Conservation (phyloP, 2,113 vertebrate genomes). For the Apistogramma diplotaenia region DNA sequence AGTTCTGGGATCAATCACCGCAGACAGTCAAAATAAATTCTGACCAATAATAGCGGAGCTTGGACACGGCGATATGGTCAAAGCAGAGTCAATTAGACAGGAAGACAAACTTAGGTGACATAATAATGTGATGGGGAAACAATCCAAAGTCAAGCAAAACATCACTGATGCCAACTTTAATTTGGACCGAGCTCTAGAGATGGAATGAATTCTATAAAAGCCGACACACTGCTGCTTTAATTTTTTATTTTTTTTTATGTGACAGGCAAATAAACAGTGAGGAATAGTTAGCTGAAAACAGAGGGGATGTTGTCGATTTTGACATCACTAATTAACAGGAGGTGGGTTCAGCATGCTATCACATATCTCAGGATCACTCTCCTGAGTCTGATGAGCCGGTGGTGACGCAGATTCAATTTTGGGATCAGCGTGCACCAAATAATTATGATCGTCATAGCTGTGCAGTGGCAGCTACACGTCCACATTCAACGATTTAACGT, state of each 20-base stretch:
- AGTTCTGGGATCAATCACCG: neutral
- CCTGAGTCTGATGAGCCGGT: slow-evolving; percentile 41
- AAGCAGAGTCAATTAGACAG: slow-evolving; percentile 2
- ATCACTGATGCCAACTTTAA: neutral
- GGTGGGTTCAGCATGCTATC: slow-evolving; percentile 9
- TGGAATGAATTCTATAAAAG: neutral
- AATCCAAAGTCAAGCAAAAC: neutral
- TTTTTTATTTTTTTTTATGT: neutral
- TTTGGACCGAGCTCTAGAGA: neutral
- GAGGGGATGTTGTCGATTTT: neutral
- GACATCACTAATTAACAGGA: slow-evolving; percentile 23
- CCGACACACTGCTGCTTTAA: neutral
- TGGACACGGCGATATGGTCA: neutral
- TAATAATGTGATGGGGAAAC: neutral
- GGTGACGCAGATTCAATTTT: slow-evolving; percentile 14
- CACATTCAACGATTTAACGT: neutral
- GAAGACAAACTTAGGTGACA: neutral
- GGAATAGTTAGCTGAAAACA: neutral
- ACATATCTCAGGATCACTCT: slow-evolving; percentile 2
- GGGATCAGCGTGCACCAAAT: slow-evolving; percentile 2
- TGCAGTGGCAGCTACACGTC: neutral
- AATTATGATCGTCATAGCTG: neutral
- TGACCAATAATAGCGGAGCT: neutral
- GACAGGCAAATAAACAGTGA: neutral
- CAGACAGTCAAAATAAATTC: neutral